Percentiles rank a stretch among this genome's conserved stretches.
Evolutionary conservation across 2,888 invertebrate species (phyloP).

Genomic region (Cheilosia vernalis): DNA sequence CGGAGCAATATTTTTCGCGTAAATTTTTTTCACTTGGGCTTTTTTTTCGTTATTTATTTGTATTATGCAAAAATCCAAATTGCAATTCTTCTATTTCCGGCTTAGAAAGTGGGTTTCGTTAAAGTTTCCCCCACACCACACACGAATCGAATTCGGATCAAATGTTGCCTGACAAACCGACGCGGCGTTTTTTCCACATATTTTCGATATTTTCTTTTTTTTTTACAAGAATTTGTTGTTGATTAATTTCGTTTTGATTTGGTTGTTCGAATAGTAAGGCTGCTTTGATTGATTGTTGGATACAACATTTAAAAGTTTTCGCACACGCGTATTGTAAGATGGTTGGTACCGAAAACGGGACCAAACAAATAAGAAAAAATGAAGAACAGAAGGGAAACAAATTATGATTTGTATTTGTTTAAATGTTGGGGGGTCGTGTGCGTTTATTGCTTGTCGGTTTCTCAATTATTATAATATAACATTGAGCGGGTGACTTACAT

Average conservation of each 20-base stretch:
- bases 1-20: slow-evolving; percentile 30
- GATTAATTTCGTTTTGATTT: slow-evolving; percentile 34
- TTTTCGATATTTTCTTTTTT: slow-evolving; percentile 20
- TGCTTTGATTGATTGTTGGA: slow-evolving; percentile 41
- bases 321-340: neutral
- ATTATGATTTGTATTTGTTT: slow-evolving; percentile 26
- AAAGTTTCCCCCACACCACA: slow-evolving; percentile 17
- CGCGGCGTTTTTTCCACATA: slow-evolving; percentile 54
- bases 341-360: neutral
- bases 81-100: slow-evolving; percentile 4
- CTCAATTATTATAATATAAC: slow-evolving; percentile 8
- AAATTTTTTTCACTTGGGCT: slow-evolving; percentile 32
- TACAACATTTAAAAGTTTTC: neutral
- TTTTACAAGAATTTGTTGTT: slow-evolving; percentile 12
- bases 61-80: slow-evolving; percentile 20
- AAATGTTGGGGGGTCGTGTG: slow-evolving; percentile 1
- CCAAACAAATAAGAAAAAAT: slow-evolving; percentile 4
- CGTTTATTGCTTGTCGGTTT: slow-evolving; percentile 38
- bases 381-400: slow-evolving; percentile 17
- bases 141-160: slow-evolving; percentile 49
- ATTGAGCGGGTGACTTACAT: slow-evolving; percentile 64
- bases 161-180: slow-evolving; percentile 34
- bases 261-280: slow-evolving; percentile 31
- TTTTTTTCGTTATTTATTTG: slow-evolving; percentile 2
- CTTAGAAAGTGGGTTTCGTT: slow-evolving; percentile 24